These are phyloP conservation scores for Caenorhabditis angaria DNA, from an alignment of 2,888 invertebrate species.

Conservation along the genomic window DNA sequence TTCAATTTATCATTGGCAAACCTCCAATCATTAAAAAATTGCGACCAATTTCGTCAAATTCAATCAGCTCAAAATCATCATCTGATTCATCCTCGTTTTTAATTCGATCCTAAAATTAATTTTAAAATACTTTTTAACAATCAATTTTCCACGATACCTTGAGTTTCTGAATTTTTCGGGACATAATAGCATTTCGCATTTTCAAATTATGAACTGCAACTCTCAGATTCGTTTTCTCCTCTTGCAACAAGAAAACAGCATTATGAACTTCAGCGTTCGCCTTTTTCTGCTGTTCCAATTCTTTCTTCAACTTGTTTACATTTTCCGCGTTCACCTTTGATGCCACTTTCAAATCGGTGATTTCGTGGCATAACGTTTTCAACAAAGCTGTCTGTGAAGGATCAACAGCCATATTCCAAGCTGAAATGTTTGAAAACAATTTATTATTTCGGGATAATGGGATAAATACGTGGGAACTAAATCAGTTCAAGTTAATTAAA, in stretches of 20 bases:
- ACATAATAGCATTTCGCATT: slow-evolving; percentile 29
- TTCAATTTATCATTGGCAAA: slow-evolving; percentile 1
- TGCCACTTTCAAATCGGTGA: not conserved
- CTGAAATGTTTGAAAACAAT: too few species aligned
- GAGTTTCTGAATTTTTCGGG: slow-evolving; percentile 14
- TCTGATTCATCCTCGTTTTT: slow-evolving; percentile 12
- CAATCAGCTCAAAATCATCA: slow-evolving; percentile 36
- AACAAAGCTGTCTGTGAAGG: too few species aligned
- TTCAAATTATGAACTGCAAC: slow-evolving; percentile 67
- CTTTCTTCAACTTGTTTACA: not conserved
- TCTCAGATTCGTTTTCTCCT: slow-evolving; percentile 64
- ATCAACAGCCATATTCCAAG: too few species aligned
- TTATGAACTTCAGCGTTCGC: slow-evolving; percentile 13
- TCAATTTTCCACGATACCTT: slow-evolving; percentile 54
- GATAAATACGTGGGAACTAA: too few species aligned
- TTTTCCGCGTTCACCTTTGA: not conserved
- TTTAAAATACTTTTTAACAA: not conserved
- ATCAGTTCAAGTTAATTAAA: too few species aligned
- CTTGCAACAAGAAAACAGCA: slow-evolving; percentile 57
- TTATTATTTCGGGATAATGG: too few species aligned
- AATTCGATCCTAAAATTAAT: too few species aligned
- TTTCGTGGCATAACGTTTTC: not conserved
- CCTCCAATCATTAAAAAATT: slow-evolving; percentile 68
- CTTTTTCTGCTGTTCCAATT: not conserved
- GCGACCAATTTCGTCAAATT: slow-evolving; percentile 63